Evolutionary conservation across 2,113 vertebrate genomes (phyloP), one percentile per base, ranked within the genome.

Genomic region (Ornithorhynchus anatinus): DNA sequence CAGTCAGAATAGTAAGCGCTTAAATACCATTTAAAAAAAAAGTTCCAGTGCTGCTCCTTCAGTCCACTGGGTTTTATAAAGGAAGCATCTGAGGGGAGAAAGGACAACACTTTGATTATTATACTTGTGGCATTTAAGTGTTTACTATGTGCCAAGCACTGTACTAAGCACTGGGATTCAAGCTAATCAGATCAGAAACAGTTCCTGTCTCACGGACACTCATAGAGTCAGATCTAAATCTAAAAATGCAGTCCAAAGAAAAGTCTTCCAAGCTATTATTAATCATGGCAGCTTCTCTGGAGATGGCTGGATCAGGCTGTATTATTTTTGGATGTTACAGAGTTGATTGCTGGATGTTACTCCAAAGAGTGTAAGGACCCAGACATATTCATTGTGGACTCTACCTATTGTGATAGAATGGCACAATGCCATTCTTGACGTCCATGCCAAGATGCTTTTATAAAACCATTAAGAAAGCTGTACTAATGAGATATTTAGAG

Each of bases 381-480:
- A 86, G 79, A 82, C 37, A 40, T 72, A 81, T 71, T 84, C 80
- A 73, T 80, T 75, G 56, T 69, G 73, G 53, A 59, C 76, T 52
- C 58, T 73, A 42, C 42, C 72, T n/a, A 32, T 74, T 71, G 62
- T 79, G 76, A 80, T 43, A 39, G 40, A 35, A 59, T 89, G 89
- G 88, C 82, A 20, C 45, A 39, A 48, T 39, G 84, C 81, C 86
- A 86, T 79, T 79, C 48, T 36, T n/a, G 43, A 50, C 43, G 63
- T 63, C 39, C 45, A 32, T 75, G 82, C 86, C 88, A 92, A 80
- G 70, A 81, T 64, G 84, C 74, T 88, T 88, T 86, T 87, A 89
- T 76, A 84, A 86, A 86, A 75, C 69, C 75, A 84, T 84, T 89
- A 15, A 71, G 86, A 81, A 84, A 79, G 32, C 79, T 67, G 71